Evolutionary conservation across 2,888 invertebrate species (phyloP).

Genomic region (Tenthredo distinguenda): DNA sequence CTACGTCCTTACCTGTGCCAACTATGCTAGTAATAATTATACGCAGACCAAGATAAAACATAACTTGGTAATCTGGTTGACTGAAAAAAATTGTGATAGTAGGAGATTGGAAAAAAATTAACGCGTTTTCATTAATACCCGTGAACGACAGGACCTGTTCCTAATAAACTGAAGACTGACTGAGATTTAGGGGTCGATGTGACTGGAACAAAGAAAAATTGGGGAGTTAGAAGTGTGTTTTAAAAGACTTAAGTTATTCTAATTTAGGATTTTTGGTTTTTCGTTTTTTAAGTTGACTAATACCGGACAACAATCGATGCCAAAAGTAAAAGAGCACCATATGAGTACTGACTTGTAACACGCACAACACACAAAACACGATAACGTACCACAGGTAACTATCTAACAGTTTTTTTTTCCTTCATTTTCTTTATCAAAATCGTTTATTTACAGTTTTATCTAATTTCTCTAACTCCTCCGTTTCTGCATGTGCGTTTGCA

Average conservation of each 20-base stretch:
- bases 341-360: slow-evolving; percentile 77
- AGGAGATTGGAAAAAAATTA: not conserved
- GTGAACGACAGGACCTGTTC: not conserved
- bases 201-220: slow-evolving; percentile 13
- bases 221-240: slow-evolving; percentile 41
- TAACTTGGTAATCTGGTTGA: not conserved
- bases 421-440: slow-evolving; percentile 56
- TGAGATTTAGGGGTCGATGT: slow-evolving; percentile 18
- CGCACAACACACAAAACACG: slow-evolving; percentile 75
- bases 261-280: slow-evolving; percentile 71
- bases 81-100: not conserved
- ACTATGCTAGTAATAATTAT: not conserved
- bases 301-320: slow-evolving; percentile 76
- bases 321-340: slow-evolving; percentile 76
- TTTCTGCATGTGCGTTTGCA: slow-evolving; percentile 69
- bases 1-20: not conserved
- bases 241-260: slow-evolving; percentile 43
- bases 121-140: slow-evolving; percentile 44
- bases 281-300: slow-evolving; percentile 77
- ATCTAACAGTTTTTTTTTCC: slow-evolving; percentile 71
- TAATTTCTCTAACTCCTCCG: slow-evolving; percentile 59
- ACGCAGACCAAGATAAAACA: not conserved
- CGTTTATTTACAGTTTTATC: slow-evolving; percentile 46
- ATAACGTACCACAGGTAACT: slow-evolving; percentile 76
- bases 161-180: slow-evolving; percentile 25